Evolutionary conservation across 2,113 vertebrate species (phyloP), one percentile per base, ranked within the genome.

Genomic region (Albula goreensis): DNA sequence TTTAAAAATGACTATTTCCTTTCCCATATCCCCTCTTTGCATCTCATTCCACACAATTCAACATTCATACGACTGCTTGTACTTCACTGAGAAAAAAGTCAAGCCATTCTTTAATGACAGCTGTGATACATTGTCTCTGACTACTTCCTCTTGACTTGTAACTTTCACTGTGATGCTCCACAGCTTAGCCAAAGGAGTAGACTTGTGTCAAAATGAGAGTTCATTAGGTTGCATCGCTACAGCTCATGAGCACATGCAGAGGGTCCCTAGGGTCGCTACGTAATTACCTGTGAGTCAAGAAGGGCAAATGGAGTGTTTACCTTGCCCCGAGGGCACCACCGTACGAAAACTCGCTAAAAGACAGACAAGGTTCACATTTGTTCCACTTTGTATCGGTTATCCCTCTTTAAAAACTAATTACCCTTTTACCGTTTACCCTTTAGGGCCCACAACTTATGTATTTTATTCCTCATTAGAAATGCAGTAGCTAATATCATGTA

Each of bases 291-390:
- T 90, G 19, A 93, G 91, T 94, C 93, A 95, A 93, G 92, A 94
- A 94, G 93, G 93, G 91, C 92, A 94, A 91, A 94, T 93, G 91
- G 92, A 94, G 94, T 94, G 94, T 94, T 95, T 95, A 94, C 91
- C 89, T 91, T 92, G 91, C 92, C 93, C 88, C 50, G 84, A 90
- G 94, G 93, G 94, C 94, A 93, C 85, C 85, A 87, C 87, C 83
- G 48, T 92, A 90, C 83, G 89, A 90, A 87, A 88, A 85, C 81
- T 2, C 87, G 87, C 90, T 89, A 91, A 90, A 91, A 92, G 84
- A 86, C 86, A 87, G 86, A 89, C 87, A 91, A 91, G 86, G 92
- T 93, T 91, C 91, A 88, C 90, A 93, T 85, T 89, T 82, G 82
- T 88, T 81, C 66, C 88, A 92, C 90, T 93, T 93, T 92, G 90